phyloP scores from a whole-genome alignment of 2,797 vertebrate species.

The Carcharodon carcharias region DNA sequence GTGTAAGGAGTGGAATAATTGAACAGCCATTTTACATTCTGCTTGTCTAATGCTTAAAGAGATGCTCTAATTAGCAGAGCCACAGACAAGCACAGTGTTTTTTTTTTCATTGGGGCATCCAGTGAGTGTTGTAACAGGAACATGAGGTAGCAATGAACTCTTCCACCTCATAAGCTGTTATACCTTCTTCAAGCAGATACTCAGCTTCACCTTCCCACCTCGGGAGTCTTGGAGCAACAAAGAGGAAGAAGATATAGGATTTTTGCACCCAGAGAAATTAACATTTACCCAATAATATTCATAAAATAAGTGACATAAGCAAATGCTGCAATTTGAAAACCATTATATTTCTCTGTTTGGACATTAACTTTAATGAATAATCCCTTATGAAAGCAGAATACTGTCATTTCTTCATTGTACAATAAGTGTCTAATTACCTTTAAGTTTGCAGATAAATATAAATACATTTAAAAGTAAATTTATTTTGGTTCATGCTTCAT shows the following conservation, averaged over 20 bases:
- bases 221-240: neutral
- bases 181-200: too few relatives aligned
- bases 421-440: neutral
- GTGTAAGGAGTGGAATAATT: neutral
- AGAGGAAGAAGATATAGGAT: neutral
- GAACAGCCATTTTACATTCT: neutral
- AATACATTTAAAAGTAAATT: neutral
- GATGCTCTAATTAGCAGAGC: neutral
- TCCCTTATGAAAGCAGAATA: neutral
- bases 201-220: neutral
- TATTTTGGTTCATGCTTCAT: neutral
- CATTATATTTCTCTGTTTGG: slow-evolving; percentile 4
- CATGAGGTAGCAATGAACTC: neutral
- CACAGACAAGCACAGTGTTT: neutral
- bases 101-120: neutral
- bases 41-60: neutral
- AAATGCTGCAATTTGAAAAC: neutral
- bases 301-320: neutral
- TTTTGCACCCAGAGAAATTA: neutral
- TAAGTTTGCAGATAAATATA: neutral
- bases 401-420: neutral
- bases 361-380: neutral
- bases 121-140: neutral
- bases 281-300: neutral
- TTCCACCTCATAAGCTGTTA: neutral